Evolutionary conservation across 2,797 vertebrate genomes (phyloP), one percentile per base, ranked within the genome.

Genomic region (Enteromius paludinosus): DNA sequence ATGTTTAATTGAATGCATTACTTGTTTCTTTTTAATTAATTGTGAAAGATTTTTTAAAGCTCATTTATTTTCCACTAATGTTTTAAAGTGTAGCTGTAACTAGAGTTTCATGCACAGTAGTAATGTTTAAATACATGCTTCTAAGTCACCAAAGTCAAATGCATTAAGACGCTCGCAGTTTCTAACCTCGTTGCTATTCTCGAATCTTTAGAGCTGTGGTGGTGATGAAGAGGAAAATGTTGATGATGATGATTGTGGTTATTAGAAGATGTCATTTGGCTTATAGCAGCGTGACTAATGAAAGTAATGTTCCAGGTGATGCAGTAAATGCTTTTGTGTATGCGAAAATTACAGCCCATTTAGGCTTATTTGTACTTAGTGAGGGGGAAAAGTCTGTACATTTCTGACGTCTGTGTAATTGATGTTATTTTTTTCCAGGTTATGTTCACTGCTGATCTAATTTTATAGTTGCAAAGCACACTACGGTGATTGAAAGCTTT

Each of bases 231-330:
- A 49, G 5, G 17, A 49, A 5, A 43, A 41, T 1, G 35, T 7
- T 14, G 35, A 61, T 38, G 30, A 23, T 61, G 61, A 73, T 79
- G 64, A 79, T 73, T 64, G 71, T 79, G 59, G 73, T 86, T 54
- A 54, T 79, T 76, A 14, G 20, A 87, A 43, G 30, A 52, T 85
- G 49, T 68, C 33, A 59, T 88, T 90, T 90, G 70, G 81, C 87
- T 43, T 45, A 74, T 71, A 77, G 87, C 62, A 66, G 74, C 30
- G 6, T 65, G 76, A 86, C 85, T 80, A 84, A 90, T 84, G 78
- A 80, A 76, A 56, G 45, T 35, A 83, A 85, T 83, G 85, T 75
- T 85, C 71, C 79, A 82, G 81, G 81, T 85, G 78, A 83, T 75
- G 77, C 71, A 84, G 33, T 61, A 41, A 65, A 74, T 33, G 28